Conservation (phyloP, 2,888 invertebrate species). For the Liopterus haemorrhoidalis region DNA sequence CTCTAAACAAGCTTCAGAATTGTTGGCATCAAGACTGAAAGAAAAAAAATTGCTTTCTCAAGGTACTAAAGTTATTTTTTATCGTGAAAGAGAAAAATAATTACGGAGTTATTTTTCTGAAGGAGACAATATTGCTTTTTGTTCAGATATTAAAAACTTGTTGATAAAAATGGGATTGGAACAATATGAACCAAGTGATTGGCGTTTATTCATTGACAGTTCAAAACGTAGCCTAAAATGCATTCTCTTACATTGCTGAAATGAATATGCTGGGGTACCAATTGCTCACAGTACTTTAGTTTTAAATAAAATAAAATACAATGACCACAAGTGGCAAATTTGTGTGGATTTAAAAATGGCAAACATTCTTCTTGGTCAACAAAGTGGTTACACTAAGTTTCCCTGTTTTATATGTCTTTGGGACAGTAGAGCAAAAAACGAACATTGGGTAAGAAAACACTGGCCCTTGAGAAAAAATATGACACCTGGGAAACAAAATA, state of each 20-base stretch:
- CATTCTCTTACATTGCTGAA: conserved; percentile 27
- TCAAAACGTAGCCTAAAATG: conserved; percentile 28
- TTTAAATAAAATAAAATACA: conserved; percentile 22
- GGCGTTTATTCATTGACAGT: conserved; percentile 31
- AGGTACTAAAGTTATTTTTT: conserved; percentile 19
- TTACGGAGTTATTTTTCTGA: conserved; percentile 22
- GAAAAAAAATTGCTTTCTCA: conserved; percentile 26
- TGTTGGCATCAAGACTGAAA: conserved; percentile 29
- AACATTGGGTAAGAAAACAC: conserved; percentile 21
- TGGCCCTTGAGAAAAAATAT: conserved; percentile 22
- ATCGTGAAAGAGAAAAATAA: conserved; percentile 23
- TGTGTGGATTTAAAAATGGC: conserved; percentile 22
- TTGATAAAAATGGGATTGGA: conserved; percentile 24
- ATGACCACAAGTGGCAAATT: conserved; percentile 11
- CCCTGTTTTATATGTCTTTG: conserved; percentile 28
- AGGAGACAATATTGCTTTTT: conserved; percentile 25
- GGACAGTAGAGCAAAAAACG: conserved; percentile 23
- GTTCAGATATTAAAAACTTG: conserved; percentile 22
- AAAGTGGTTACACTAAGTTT: conserved; percentile 18
- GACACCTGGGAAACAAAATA: conserved; percentile 22
- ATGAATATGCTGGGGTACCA: conserved; percentile 24
- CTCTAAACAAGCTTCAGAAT: conserved; percentile 30
- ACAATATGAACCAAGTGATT: conserved; percentile 26
- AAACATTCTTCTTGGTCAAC: conserved; percentile 16
- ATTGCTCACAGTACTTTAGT: conserved; percentile 22